phyloP scores from a whole-genome alignment of 2,888 invertebrate species.

The Cantharis flavilabris region DNA sequence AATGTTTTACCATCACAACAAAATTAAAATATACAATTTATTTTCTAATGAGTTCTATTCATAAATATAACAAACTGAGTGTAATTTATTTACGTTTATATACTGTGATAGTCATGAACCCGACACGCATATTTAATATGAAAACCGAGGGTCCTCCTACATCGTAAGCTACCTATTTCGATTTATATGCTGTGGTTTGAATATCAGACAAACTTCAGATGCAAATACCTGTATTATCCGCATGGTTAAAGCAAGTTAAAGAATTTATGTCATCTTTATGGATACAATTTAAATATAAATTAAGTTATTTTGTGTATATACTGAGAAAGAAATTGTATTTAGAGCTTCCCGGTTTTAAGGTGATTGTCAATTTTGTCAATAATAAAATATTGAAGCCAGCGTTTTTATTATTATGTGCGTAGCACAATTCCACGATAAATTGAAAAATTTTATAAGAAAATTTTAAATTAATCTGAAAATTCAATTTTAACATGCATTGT shows the following conservation, averaged over 20 bases:
- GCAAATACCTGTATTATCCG: neutral
- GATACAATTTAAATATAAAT: neutral
- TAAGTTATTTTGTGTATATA: neutral
- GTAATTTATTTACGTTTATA: slow-evolving; percentile 6
- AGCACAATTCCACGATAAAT: neutral
- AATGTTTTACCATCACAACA: neutral
- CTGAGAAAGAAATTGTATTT: neutral
- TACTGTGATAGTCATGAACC: neutral
- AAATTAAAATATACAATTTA: neutral
- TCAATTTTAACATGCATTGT: neutral
- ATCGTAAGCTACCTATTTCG: neutral
- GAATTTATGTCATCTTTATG: neutral
- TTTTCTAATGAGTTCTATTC: slow-evolving; percentile 7
- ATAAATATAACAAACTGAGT: slow-evolving; percentile 6
- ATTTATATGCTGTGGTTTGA: neutral
- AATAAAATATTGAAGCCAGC: neutral
- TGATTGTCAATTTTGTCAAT: neutral
- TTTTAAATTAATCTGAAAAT: neutral
- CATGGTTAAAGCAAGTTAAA: neutral
- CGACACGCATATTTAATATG: slow-evolving; percentile 14
- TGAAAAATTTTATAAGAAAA: neutral
- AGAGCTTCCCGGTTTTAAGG: neutral
- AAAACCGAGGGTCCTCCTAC: neutral
- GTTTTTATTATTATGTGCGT: neutral
- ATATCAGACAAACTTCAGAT: neutral